Evolutionary conservation across 1,140 invertebrate genomes (phyloP), one percentile per base, ranked within the genome.

Genomic region (Drosophila albomicans): DNA sequence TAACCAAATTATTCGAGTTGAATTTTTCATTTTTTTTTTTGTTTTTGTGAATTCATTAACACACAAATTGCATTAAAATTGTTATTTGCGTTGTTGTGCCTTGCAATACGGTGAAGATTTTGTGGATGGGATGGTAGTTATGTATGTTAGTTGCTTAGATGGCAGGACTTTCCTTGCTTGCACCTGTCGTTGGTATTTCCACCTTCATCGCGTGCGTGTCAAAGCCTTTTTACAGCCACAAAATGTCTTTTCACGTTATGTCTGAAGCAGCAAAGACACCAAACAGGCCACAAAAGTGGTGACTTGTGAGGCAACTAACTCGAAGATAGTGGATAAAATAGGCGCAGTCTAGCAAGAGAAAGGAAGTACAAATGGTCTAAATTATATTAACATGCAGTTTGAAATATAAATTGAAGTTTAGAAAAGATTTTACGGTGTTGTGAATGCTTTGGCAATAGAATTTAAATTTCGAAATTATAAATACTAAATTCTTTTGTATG

Each of bases 181-280:
- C 80, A 84, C 69, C 76, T 88, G 82, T 67, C 80, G 77, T 79
- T 82, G 65, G 67, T 56, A 59, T 71, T 84, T 75, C 69, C 49
- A 54, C 32, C 35, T 84, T 69, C 57, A 75, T 88, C 78, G 84
- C 84, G 84, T 88, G 84, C 85, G 85, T 84, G 79, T 73, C 72
- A 72, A 70, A 81, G 56, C 85, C 80, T 75, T 88, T 88, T 88
- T 81, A 88, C 79, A 81, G 70, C 67, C 84, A 87, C 84, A 88
- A 87, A 88, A 88, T 84, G 78, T 78, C 85, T 78, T 84, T 87
- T 87, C 65, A 80, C 78, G 67, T 82, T 82, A 66, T 80, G 71
- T 61, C 67, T 63, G 38, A 73, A 68, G 49, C 35, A 38, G 10
- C 6, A 77, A 57, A 58, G 48, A 62, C 43, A 52, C 13, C 58